phyloP scores from a whole-genome alignment of 92 coral and sea anemone genomes.

The Desmophyllum pertusum region DNA sequence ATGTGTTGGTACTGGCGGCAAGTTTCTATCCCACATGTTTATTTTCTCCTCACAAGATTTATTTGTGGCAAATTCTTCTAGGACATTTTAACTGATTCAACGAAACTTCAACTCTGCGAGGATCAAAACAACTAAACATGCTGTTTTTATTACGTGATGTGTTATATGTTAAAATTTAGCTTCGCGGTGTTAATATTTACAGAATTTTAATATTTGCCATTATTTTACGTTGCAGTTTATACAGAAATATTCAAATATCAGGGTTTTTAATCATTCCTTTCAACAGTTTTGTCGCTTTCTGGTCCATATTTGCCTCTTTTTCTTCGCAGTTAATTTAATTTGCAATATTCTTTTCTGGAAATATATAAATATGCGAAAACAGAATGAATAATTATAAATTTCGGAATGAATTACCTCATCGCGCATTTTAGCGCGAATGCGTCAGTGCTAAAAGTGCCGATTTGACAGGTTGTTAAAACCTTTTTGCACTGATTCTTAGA shows the following conservation, averaged over 20 bases:
- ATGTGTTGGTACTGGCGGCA: background rate
- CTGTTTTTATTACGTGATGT: background rate
- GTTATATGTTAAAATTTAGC: background rate
- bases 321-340: slow-evolving; percentile 23
- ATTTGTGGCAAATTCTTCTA: background rate
- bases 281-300: background rate
- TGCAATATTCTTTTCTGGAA: background rate
- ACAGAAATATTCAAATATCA: background rate
- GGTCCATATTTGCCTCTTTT: background rate
- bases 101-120: background rate
- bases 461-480: background rate
- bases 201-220: background rate
- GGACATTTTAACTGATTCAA: background rate
- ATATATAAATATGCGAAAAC: slow-evolving; percentile 10
- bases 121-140: slow-evolving; percentile 4
- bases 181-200: slow-evolving; percentile 11
- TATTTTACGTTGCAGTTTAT: background rate
- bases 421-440: slow-evolving; percentile 4
- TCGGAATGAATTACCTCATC: background rate
- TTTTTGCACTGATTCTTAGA: background rate
- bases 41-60: background rate
- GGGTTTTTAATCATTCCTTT: background rate
- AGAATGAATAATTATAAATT: background rate
- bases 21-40: background rate
- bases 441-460: slow-evolving; percentile 18